Evolutionary conservation across 2,888 invertebrate genomes (phyloP), one percentile per base, ranked within the genome.

Genomic region (Mythimna impura): DNA sequence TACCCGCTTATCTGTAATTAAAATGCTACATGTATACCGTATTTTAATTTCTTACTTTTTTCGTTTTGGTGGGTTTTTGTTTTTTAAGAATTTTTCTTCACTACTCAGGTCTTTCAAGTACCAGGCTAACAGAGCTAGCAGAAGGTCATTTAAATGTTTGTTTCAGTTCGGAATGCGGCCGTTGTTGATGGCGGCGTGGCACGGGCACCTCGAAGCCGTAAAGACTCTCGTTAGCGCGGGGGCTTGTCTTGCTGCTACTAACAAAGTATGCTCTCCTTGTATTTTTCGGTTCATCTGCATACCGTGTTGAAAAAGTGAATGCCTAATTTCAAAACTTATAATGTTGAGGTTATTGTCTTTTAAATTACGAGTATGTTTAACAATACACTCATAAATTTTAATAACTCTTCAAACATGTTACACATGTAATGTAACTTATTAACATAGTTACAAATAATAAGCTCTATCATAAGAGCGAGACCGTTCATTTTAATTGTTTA

Each of bases 131-230:
- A 88, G 83, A 81, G 65, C 7, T 17, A 47, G 40, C 47, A 58
- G 61, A 71, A 65, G 73, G 69, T 71, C 75, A 75, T 43, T 52
- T 66, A 67, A 36, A 47, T 64, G 73, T 66, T 81, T 36, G 66
- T 71, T 80, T 57, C 94, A 98, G 97, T 97, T 97, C 87, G 98
- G 97, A 64, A 98, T 98, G 97, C 95, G 97, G 57, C 97, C 98
- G 0, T 92, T 98, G 54, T 95, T 97, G 84, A 98, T 98, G 98
- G 97, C 97, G 1, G 97, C 97, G 6, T 97, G 97, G 97, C 97
- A 98, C 88, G 97, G 98, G 2, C 97, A 98, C 86, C 96, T 97
- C 40, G 97, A 97, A 64, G 97, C 97, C n/a, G 97, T 97, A 58
- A 97, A 97, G 91, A 95, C 97, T 84, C 96, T 98, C 66, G 97